Evolutionary conservation across 37 sponge, comb jelly and placozoan species (phyloP), one percentile per base, ranked within the genome.

Genomic region (Mnemiopsis leidyi): DNA sequence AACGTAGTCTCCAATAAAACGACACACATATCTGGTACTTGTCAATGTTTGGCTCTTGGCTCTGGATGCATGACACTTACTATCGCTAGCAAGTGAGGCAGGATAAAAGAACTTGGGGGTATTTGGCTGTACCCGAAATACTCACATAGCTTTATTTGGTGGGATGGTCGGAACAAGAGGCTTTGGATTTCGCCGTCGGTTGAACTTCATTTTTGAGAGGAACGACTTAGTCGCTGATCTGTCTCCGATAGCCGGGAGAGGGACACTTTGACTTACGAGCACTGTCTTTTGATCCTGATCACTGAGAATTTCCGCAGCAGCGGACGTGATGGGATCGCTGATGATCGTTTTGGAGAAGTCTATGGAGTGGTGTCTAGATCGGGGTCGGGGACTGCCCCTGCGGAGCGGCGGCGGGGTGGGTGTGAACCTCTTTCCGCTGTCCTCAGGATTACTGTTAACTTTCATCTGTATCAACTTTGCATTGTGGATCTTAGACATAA

Each of bases 381-480:
- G 36, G 82, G 82, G 82, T 23, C 73, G 73, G n/a, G 73, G 73
- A 25, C 73, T 69, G n/a, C 73, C 73, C 2, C 73, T 16, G 31
- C 82, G 33, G 21, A 79, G 82, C 7, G 82, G 82, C 9, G 82
- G 82, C 82, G 82, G 82, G 7, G 82, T 69, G n/a, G 73, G 73
- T 16, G 73, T 69, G 73, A 28, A 69, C 73, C 73, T 21, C 73
- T 69, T 69, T 28, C 28, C 73, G 1, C 23, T 3, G 7, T 25
- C 73, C 9, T 69, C 73, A 5, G 24, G 28, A 20, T 25, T 69
- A 69, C 23, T 69, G 2, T 13, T 13, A 3, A 79, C 82, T 33
- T 79, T 79, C 82, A 79, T 79, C 36, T 79, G 82, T 16, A 79
- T 79, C 21, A 79, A 16, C 82, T 79, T 79, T 7, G 82, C 82